Conservation (phyloP, 2,797 vertebrate genomes). For the Crax fasciolata region DNA sequence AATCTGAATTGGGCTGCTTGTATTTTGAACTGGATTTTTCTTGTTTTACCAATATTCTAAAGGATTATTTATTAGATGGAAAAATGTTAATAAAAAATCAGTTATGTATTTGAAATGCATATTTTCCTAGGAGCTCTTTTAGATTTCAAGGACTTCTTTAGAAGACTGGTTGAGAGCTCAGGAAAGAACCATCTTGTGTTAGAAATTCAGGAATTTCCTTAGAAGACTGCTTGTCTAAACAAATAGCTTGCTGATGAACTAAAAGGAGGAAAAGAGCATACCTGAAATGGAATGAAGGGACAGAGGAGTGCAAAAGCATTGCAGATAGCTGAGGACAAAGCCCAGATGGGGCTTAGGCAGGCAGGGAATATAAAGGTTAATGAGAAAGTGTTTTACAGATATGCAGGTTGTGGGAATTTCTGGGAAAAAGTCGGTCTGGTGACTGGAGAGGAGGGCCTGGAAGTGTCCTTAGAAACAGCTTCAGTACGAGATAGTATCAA, state of each 20-base stretch:
- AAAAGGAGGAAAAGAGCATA: neutral
- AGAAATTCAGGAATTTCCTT: neutral
- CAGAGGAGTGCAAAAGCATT: neutral
- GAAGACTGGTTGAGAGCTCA: neutral
- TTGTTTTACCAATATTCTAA: neutral
- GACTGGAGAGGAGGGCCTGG: neutral
- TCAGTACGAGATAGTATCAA: neutral
- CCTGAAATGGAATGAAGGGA: neutral
- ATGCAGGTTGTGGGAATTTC: neutral
- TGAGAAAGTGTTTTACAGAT: neutral
- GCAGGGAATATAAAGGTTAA: neutral
- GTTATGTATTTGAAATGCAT: neutral
- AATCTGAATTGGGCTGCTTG: neutral
- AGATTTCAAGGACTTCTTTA: neutral
- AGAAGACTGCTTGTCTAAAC: neutral
- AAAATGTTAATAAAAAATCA: neutral
- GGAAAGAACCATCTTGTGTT: neutral
- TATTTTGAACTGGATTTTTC: neutral
- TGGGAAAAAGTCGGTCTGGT: neutral
- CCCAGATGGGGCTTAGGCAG: neutral
- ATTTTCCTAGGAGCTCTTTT: neutral
- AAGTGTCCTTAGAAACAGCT: neutral
- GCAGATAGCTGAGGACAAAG: neutral
- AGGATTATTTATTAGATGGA: neutral
- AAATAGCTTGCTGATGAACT: neutral